A percentile compares a stretch with the other conserved stretches of the same genome.
Evolutionary conservation across 2,797 vertebrate genomes (phyloP).

Genomic region (Chromis chromis): DNA sequence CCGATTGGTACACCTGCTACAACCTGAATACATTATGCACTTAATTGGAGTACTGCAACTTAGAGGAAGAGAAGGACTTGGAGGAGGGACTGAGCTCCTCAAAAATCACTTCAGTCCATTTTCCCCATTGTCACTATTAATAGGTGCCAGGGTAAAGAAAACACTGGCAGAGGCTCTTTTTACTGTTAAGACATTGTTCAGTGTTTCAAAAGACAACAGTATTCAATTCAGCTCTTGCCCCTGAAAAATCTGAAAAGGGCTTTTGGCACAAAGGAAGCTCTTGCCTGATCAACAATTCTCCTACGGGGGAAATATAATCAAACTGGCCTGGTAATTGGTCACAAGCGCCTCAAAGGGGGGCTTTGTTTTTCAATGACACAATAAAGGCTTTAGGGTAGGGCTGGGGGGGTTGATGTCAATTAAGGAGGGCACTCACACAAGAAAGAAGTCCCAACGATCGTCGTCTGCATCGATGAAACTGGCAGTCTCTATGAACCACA

Average conservation of each 20-base stretch:
- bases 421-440: slow-evolving; percentile 97
- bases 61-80: slow-evolving; percentile 86
- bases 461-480: slow-evolving; percentile 98
- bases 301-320: slow-evolving; percentile 97
- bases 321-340: slow-evolving; percentile 97
- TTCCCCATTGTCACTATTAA: slow-evolving; percentile 98
- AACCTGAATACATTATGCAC: slow-evolving; percentile 99
- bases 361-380: slow-evolving; percentile 92
- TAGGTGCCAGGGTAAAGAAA: slow-evolving; percentile 99
- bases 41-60: slow-evolving; percentile 99
- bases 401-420: slow-evolving; percentile 85
- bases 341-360: slow-evolving; percentile 85
- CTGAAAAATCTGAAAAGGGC: slow-evolving; percentile 88
- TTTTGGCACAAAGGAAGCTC: slow-evolving; percentile 90
- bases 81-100: slow-evolving; percentile 96
- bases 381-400: slow-evolving; percentile 72
- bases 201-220: slow-evolving; percentile 98
- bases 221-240: slow-evolving; percentile 99
- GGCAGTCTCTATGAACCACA: slow-evolving; percentile 99
- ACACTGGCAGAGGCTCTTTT: slow-evolving; percentile 99
- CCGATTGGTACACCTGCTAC: slow-evolving; percentile 99
- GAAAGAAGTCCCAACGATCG: slow-evolving; percentile 99
- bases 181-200: slow-evolving; percentile 99
- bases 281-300: slow-evolving; percentile 98
- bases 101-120: slow-evolving; percentile 99